Percentiles rank a stretch among this genome's conserved stretches.
Conservation (phyloP, 2,888 invertebrate species). For the Ormyrus thymus region DNA sequence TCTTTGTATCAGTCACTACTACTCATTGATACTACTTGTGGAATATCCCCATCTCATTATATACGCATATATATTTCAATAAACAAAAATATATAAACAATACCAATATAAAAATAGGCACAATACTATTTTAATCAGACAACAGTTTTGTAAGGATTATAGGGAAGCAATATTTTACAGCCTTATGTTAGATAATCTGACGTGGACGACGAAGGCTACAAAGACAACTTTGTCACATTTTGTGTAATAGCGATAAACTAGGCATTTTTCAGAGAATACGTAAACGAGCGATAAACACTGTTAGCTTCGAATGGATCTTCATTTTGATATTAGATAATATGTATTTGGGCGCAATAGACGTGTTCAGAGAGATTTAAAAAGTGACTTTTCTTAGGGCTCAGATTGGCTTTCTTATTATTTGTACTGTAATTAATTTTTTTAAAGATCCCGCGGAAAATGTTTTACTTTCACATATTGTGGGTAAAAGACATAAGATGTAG, state of each 20-base stretch:
- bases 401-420: constrained; percentile 64
- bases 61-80: constrained; percentile 72
- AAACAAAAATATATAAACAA: constrained; percentile 64
- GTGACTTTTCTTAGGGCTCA: constrained; percentile 64
- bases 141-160: constrained; percentile 68
- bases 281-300: constrained; percentile 70
- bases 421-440: constrained; percentile 56
- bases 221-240: constrained; percentile 65
- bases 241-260: constrained; percentile 67
- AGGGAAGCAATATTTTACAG: constrained; percentile 73
- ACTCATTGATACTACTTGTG: constrained; percentile 72
- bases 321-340: constrained; percentile 76
- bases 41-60: constrained; percentile 66
- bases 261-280: constrained; percentile 65
- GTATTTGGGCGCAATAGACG: constrained; percentile 78
- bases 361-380: constrained; percentile 76
- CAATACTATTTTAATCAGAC: constrained; percentile 70
- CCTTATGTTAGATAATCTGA: constrained; percentile 72
- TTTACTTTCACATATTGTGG: constrained; percentile 61
- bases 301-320: constrained; percentile 72
- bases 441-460: constrained; percentile 51
- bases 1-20: constrained; percentile 73
- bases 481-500: constrained; percentile 65
- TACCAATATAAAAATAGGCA: constrained; percentile 67
- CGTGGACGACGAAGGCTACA: constrained; percentile 57